phyloP scores from a whole-genome alignment of 2,888 invertebrate species.

The Xanthorhoe designata region DNA sequence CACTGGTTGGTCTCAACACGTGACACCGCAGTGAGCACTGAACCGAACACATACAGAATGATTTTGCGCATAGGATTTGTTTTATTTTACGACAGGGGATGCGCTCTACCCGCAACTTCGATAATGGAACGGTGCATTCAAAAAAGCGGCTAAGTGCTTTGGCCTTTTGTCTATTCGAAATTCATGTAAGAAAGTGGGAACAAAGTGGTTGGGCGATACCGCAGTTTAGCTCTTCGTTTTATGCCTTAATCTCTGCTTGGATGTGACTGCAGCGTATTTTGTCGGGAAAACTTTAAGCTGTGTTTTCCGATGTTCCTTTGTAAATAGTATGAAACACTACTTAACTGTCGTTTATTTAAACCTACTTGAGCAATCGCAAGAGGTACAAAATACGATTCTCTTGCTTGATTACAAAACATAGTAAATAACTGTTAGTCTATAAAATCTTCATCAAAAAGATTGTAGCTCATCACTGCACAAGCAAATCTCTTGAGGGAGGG shows the following conservation, averaged over 20 bases:
- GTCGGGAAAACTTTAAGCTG: not conserved
- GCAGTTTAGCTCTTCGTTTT: slow-evolving; percentile 9
- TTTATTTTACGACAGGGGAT: slow-evolving; percentile 63
- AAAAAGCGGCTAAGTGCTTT: slow-evolving; percentile 50
- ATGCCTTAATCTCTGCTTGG: slow-evolving; percentile 2
- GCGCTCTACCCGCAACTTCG: slow-evolving; percentile 59
- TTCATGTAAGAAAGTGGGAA: slow-evolving; percentile 33
- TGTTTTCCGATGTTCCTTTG: not conserved
- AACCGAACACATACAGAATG: slow-evolving; percentile 59
- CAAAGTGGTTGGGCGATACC: slow-evolving; percentile 18
- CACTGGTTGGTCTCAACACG: slow-evolving; percentile 28
- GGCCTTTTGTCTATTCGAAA: slow-evolving; percentile 40
- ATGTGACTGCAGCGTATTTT: slow-evolving; percentile 7
- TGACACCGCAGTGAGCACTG: slow-evolving; percentile 51
- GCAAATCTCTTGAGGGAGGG: slow-evolving; percentile 16
- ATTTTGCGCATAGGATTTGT: slow-evolving; percentile 67
- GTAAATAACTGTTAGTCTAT: not conserved
- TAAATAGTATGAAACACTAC: not conserved
- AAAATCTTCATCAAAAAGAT: not conserved
- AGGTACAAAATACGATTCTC: not conserved
- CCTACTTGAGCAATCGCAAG: not conserved
- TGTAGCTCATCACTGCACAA: slow-evolving; percentile 6
- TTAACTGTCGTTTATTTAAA: not conserved
- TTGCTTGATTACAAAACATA: not conserved
- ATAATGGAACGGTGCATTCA: slow-evolving; percentile 59